Evolutionary conservation across 1,140 invertebrate genomes (phyloP).

Genomic region (Caenorhabditis remanei): DNA sequence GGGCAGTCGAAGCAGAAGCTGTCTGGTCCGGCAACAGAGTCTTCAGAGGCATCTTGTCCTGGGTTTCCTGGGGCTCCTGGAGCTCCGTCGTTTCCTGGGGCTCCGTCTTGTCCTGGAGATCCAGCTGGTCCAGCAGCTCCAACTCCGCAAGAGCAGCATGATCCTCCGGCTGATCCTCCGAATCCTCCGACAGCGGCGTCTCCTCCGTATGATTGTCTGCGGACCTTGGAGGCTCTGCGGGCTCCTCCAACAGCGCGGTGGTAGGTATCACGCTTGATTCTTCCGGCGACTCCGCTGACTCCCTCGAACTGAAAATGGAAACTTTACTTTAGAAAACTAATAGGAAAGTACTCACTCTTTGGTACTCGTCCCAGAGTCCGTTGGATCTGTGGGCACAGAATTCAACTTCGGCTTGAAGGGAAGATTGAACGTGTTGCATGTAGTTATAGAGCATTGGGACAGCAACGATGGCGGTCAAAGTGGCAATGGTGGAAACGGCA

Average conservation of each 20-base stretch:
- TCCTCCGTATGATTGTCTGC: constrained; percentile 52
- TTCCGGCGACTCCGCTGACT: constrained; percentile 52
- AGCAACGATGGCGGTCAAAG: constrained; percentile 66
- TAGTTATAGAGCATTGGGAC: constrained; percentile 71
- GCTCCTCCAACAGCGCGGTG: constrained; percentile 35
- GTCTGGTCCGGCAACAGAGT: constrained; percentile 45
- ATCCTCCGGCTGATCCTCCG: constrained; percentile 52
- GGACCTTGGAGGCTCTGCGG: constrained; percentile 28
- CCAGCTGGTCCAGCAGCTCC: constrained; percentile 65
- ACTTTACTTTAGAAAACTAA: not conserved
- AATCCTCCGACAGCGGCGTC: constrained; percentile 42
- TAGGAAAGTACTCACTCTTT: constrained; percentile 34
- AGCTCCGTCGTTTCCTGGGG: constrained; percentile 58
- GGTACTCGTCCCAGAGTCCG: constrained; percentile 67
- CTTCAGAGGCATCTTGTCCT: constrained; percentile 53
- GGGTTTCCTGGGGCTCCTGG: constrained; percentile 53
- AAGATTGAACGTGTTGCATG: constrained; percentile 69
- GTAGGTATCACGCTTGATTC: constrained; percentile 62
- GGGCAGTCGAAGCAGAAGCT: constrained; percentile 67
- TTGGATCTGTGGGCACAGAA: constrained; percentile 66
- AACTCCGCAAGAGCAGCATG: constrained; percentile 65
- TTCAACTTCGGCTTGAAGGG: constrained; percentile 66
- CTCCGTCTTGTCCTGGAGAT: constrained; percentile 58
- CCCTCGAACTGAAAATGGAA: constrained; percentile 50
- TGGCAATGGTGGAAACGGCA: constrained; percentile 67